These are phyloP conservation scores for Dermolepida albohirtum DNA, from an alignment of 2,888 invertebrate species.

Conservation along the genomic window DNA sequence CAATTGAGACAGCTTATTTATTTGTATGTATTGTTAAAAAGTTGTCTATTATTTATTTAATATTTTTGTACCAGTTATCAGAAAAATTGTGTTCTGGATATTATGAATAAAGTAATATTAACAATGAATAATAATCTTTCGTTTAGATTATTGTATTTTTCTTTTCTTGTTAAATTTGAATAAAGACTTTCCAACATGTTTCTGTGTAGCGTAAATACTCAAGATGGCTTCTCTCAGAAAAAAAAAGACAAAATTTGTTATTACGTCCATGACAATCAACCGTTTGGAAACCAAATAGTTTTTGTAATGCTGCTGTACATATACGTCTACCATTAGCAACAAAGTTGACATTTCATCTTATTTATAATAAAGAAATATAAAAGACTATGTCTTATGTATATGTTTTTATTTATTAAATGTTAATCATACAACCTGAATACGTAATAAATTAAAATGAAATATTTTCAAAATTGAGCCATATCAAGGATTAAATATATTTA, in stretches of 20 bases:
- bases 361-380: conserved; percentile 45
- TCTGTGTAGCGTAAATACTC: conserved; percentile 47
- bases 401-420: conserved; percentile 20
- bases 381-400: conserved; percentile 24
- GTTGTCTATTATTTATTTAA: conserved; percentile 44
- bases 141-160: conserved; percentile 45
- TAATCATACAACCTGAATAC: no score
- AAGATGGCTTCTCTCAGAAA: conserved; percentile 47
- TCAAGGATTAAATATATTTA: no score
- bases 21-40: conserved; percentile 49
- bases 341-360: conserved; percentile 46
- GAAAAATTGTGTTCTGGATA: conserved; percentile 40
- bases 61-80: conserved; percentile 41
- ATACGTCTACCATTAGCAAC: conserved; percentile 40
- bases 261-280: conserved; percentile 48
- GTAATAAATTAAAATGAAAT: no score
- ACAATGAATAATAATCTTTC: conserved; percentile 44
- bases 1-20: conserved; percentile 48
- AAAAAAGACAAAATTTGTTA: conserved; percentile 24
- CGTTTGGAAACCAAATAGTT: conserved; percentile 44
- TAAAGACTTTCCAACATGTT: not conserved
- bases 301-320: conserved; percentile 49
- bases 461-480: no score
- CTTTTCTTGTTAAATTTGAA: conserved; percentile 40
- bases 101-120: conserved; percentile 47